Evolutionary conservation across 2,888 invertebrate genomes (phyloP), one percentile per base, ranked within the genome.

Genomic region (Xylota sylvarum): DNA sequence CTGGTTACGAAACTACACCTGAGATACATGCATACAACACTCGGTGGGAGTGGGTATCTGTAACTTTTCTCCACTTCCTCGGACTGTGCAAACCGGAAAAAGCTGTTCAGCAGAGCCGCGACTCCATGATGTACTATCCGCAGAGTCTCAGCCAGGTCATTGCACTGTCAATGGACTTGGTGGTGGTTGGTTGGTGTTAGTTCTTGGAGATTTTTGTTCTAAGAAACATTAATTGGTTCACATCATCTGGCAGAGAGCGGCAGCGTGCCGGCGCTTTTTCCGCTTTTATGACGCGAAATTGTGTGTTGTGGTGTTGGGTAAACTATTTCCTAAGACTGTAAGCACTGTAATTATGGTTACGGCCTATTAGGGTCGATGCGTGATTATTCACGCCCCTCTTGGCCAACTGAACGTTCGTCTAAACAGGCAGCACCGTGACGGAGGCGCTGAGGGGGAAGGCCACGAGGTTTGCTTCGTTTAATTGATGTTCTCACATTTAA

Each of bases 151-250:
- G n/a, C 17, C 40, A 77, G 82, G 74, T 85, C 85, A 67, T 52
- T 58, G 85, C 17, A 64, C 84, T 69, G 60, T 43, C 80, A 58
- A 64, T 76, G 62, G 27, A 35, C 32, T 46, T 73, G 60, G 52
- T 73, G 60, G 52, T 12, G 4, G 32, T 10, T 17, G 48, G 58
- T 10, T 5, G 35, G 17, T 40, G 35, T 32, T 46, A 32, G 43
- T 37, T 37, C 50, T 43, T 52, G 7, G 17, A n/a, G 46, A 56
- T 64, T 60, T 62, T 62, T 40, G 27, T 56, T 74, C 62, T 43
- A 17, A 56, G 58, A 80, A 81, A 76, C 62, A 48, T 58, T 80
- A 85, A 85, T 76, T 81, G 65, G 85, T 81, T 85, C 80, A 85
- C 76, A 70, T 56, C 64, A 19, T 14, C 9, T 32, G 6, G 23